These are phyloP conservation scores for Drosophila repletoides DNA, from an alignment of 1,140 invertebrate genomes.

Conservation along the genomic window DNA sequence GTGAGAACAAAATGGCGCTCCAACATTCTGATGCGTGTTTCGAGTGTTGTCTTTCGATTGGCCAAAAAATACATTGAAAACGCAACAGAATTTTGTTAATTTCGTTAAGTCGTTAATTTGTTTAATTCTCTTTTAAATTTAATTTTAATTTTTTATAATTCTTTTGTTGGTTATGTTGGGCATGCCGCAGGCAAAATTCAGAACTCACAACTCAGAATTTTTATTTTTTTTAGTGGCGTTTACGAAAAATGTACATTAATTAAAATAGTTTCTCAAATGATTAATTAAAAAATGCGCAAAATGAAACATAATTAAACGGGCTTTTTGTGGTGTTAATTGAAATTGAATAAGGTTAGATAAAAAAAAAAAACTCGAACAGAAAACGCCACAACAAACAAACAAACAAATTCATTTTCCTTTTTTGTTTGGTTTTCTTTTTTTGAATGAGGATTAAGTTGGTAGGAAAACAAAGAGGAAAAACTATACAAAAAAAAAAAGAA, in stretches of 20 bases:
- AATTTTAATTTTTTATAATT: conserved; percentile 11
- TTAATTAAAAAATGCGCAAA: conserved; percentile 22
- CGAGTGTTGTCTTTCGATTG: conserved; percentile 17
- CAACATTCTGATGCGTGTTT: conserved; percentile 22
- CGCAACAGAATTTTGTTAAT: conserved; percentile 10
- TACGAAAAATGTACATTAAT: conserved; percentile 49
- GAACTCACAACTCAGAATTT: conserved; percentile 56
- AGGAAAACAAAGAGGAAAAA: too few relatives aligned
- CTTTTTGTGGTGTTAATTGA: conserved; percentile 2
- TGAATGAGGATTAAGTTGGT: conserved; percentile 4
- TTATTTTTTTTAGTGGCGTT: conserved; percentile 33
- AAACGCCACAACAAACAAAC: conserved; percentile 36
- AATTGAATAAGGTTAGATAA: neutral
- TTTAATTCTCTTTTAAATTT: conserved; percentile 14
- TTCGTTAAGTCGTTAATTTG: neutral
- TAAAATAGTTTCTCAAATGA: conserved; percentile 22
- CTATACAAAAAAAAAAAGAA: too few relatives aligned
- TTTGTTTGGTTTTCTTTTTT: neutral
- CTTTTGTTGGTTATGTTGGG: conserved; percentile 28
- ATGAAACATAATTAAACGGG: conserved; percentile 19
- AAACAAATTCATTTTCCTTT: conserved; percentile 11
- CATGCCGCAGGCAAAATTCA: conserved; percentile 72
- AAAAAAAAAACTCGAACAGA: conserved; percentile 3
- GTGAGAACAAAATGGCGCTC: conserved; percentile 17
- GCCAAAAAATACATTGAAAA: conserved; percentile 50